Evolutionary conservation across 2,113 vertebrate species (phyloP), one percentile per base, ranked within the genome.

Genomic region (Triplophysa rosa): DNA sequence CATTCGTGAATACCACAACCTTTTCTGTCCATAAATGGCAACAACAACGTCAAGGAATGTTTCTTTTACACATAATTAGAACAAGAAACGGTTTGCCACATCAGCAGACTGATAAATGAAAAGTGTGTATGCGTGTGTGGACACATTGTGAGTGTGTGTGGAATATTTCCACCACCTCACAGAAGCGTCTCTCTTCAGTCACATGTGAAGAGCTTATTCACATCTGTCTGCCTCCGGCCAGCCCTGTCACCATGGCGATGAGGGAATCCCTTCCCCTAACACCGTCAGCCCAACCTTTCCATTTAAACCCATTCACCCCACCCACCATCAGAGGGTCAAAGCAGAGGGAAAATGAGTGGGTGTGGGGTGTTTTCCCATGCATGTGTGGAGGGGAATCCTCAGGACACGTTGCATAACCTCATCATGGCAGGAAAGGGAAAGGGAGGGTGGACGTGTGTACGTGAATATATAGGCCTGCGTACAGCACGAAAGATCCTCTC

Each of bases 121-220:
- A 40, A 33, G 12, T 6, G 21, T 74, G 45, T 16, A 69, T 33
- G 33, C 6, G 40, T 83, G 66, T 73, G 75, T 81, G 65, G 65
- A 71, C 58, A 63, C 64, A 37, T 49, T 78, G 64, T 71, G 69
- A 40, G 47, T 42, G 58, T 59, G 49, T 61, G 76, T 68, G 69
- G 56, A 64, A 78, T 72, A 58, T 80, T 72, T 83, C 68, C 82
- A 81, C 63, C 73, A 47, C 47, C 66, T 83, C 75, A 83, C 56
- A 81, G 79, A 82, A 71, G 58, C 56, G 45, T 84, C 87, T 85
- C 88, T 89, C 88, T 89, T 88, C 82, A 85, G 54, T 26, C 81
- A 82, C 84, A 85, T 83, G 82, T 84, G 84, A 72, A 80, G 63
- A 73, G 79, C 66, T 84, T 67, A 76, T 85, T 86, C 64, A 82